Evolutionary conservation across 2,113 vertebrate species (phyloP), one percentile per base, ranked within the genome.

Genomic region (Caranx ignobilis): DNA sequence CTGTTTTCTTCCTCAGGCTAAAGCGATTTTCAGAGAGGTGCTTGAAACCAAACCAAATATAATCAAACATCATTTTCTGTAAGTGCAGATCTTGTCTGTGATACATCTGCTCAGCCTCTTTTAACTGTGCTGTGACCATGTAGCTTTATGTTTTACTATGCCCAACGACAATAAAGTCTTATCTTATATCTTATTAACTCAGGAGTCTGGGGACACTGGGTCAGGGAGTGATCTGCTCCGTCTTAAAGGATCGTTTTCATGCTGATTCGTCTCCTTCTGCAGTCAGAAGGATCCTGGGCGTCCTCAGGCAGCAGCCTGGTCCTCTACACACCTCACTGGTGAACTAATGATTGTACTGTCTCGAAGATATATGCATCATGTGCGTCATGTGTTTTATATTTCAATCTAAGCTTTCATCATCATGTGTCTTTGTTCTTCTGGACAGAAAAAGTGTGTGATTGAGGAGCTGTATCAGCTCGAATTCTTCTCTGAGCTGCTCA

Each of bases 251-350:
- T 19, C 75, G 59, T 39, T 73, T 95, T 8, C 54, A 26, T 16
- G 74, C 35, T 8, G 41, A 82, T 60, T 5, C 78, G 0, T 88
- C 90, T 0, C 48, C 34, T 11, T 74, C 75, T 3, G 79, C 88
- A 2, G 35, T 91, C 19, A 86, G 57, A n/a, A 75, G 47, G 12
- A 72, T 95, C 79, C 82, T 96, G 64, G 35, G 19, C 6, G 87
- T 95, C 47, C 83, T 96, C 64, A 77, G 71, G 63, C 70, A 86
- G 39, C 93, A 95, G 85, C 93, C 94, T 1, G 26, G 75, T 66
- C 90, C 84, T 54, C 92, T 96, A 15, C 95, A 94, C 75, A 90
- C 90, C 31, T 91, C 95, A 6, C 83, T 96, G 93, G 95, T 96
- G 91, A 72, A 50, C 12, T 37, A 2, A 43, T 31, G 16, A 39